These are phyloP conservation scores for Coilia nasus DNA, from an alignment of 2,797 vertebrate species.

Conservation along the genomic window DNA sequence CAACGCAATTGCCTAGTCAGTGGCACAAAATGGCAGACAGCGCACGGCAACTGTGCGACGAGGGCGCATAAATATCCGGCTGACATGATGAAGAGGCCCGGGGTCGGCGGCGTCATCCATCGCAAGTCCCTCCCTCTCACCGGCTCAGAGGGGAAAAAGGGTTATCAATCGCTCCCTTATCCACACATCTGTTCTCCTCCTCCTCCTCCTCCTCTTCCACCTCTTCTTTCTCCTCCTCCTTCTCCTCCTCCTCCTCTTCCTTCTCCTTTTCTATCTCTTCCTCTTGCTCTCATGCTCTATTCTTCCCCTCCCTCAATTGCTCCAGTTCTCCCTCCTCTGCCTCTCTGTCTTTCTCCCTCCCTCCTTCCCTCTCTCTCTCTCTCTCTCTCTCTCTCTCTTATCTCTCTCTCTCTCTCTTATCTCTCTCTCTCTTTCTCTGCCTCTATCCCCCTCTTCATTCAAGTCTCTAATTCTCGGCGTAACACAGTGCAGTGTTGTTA, in stretches of 20 bases:
- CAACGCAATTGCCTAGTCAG: slow-evolving; percentile 2
- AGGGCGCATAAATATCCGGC: not conserved
- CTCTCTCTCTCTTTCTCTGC: slow-evolving; percentile 43
- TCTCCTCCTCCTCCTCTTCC: not conserved
- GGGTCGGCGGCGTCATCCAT: not conserved
- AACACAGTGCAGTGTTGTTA: slow-evolving; percentile 68
- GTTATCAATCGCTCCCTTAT: slow-evolving; percentile 16
- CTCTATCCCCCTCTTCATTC: not conserved
- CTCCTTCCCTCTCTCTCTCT: not conserved
- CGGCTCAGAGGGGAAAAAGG: slow-evolving; percentile 10
- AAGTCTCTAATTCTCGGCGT: slow-evolving; percentile 47
- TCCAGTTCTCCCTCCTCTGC: not conserved
- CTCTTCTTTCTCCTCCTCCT: not conserved
- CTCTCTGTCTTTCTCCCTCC: not conserved
- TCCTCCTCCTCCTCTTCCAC: not conserved
- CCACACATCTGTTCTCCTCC: slow-evolving; percentile 20
- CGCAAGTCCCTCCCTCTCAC: slow-evolving; percentile 11
- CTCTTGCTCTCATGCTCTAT: not conserved
- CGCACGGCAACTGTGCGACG: not conserved
- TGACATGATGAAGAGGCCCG: slow-evolving; percentile 10
- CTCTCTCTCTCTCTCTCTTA: slow-evolving; percentile 9
- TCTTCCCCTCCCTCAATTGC: no score
- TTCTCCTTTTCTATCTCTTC: not conserved
- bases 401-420: slow-evolving; percentile 37
- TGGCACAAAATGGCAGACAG: slow-evolving; percentile 16